Evolutionary conservation across 2,113 vertebrate genomes (phyloP).

Genomic region (Bungarus multicinctus): DNA sequence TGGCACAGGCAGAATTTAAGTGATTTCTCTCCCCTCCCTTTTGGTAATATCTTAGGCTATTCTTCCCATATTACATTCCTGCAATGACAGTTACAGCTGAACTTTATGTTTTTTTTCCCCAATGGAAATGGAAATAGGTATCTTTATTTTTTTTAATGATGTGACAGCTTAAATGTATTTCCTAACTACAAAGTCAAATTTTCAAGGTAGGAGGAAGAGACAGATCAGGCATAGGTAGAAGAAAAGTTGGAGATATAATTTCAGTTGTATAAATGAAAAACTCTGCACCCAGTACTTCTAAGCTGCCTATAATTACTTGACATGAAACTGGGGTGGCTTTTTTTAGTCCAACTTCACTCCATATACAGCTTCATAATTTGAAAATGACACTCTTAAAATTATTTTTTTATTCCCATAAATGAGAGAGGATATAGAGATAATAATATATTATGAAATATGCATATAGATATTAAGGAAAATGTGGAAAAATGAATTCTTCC

Average conservation of each 20-base stretch:
- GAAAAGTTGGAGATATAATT: constrained; percentile 42
- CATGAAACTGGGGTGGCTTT: constrained; percentile 15
- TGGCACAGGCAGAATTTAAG: constrained; percentile 36
- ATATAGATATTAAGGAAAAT: constrained; percentile 26
- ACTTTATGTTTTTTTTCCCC: constrained; percentile 39
- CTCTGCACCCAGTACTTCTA: constrained; percentile 16
- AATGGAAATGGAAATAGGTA: constrained; percentile 55
- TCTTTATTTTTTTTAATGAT: constrained; percentile 58
- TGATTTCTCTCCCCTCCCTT: constrained; percentile 40
- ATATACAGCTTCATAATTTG: constrained; percentile 8
- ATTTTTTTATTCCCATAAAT: constrained; percentile 14
- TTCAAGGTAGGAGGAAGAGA: constrained; percentile 21
- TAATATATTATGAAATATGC: constrained; percentile 13
- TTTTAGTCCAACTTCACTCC: background rate
- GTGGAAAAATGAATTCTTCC: constrained; percentile 16
- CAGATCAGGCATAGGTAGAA: constrained; percentile 3
- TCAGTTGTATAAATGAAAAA: constrained; percentile 53
- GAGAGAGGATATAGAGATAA: constrained; percentile 24
- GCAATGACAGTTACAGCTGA: constrained; percentile 60
- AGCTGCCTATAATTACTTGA: constrained; percentile 42
- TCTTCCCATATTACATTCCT: constrained; percentile 59
- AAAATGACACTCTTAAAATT: background rate
- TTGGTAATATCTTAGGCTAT: constrained; percentile 50
- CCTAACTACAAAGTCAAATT: constrained; percentile 46
- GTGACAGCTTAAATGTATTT: constrained; percentile 56